Evolutionary conservation across 2,113 vertebrate species (phyloP), one percentile per base, ranked within the genome.

Genomic region (Mirza zaza): DNA sequence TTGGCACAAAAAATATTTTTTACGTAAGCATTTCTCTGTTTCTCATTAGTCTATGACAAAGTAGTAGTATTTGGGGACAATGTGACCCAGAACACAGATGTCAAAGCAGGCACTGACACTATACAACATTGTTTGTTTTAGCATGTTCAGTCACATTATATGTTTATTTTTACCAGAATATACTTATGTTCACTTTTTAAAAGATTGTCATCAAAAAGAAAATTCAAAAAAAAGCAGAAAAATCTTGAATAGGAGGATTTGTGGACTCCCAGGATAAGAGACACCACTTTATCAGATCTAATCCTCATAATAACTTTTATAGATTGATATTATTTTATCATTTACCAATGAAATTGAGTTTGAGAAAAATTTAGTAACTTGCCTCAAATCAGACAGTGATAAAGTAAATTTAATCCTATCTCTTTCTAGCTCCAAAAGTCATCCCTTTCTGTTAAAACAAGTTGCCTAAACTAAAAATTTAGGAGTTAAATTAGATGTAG

Each of bases 341-440:
- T 85, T 94, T 83, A 45, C 21, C 86, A 29, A 79, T 10, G 14
- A 77, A 20, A 90, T 61, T 79, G 29, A 59, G 23, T 27, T 27
- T 76, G 14, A 87, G 73, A 91, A 48, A 89, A 89, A 89, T 91
- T 73, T n/a, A 65, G 45, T 89, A 91, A 73, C 36, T 70, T 87
- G 18, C 6, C 29, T 87, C 27, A 63, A 61, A 55, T 90, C 45
- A 50, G 36, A 27, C 34, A 55, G 3, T 77, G 67, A 63, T 76
- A 90, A 90, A 87, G 23, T 34, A 67, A 18, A 85, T 76, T 65
- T 82, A 68, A 81, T 55, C 20, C 34, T 15, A 23, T 59, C 11
- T 18, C 45, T 89, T 50, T 67, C 14, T 67, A 52, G 10, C 27
- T 65, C 8, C 20, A 39, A 57, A 42, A 55, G 10, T 32, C 45